Conservation (phyloP, 2,113 vertebrate species). For the Morone chrysops region DNA sequence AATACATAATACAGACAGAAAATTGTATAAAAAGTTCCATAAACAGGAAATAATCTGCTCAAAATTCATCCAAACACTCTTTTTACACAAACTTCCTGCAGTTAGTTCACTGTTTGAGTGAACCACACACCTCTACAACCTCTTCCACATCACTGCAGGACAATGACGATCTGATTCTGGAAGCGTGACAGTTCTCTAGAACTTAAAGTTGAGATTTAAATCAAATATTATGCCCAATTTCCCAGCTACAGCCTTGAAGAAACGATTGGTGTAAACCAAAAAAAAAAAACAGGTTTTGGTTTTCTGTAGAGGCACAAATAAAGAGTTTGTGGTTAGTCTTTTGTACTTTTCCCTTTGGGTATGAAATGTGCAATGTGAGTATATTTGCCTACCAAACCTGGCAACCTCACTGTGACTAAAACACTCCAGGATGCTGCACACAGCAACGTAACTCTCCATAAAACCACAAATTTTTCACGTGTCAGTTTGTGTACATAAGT, state of each 20-base stretch:
- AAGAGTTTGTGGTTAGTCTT: background rate
- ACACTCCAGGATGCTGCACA: background rate
- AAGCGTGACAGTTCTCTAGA: background rate
- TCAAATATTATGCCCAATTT: background rate
- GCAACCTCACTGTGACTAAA: background rate
- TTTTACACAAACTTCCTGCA: background rate
- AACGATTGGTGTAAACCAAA: background rate
- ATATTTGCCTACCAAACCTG: background rate
- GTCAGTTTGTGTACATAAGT: background rate
- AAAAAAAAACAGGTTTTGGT: background rate
- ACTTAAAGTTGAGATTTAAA: background rate
- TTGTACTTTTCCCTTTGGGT: too few relatives aligned
- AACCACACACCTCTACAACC: background rate
- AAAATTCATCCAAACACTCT: too few relatives aligned
- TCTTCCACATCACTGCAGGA: background rate
- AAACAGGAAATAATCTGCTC: too few relatives aligned
- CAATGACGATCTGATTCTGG: background rate
- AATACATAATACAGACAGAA: too few relatives aligned
- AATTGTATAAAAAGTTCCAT: too few relatives aligned
- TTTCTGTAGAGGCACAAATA: background rate
- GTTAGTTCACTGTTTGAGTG: background rate
- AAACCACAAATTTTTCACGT: background rate
- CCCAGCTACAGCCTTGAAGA: background rate
- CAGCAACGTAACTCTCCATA: background rate
- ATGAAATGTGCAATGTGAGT: too few relatives aligned